Percentiles rank a stretch among this genome's conserved stretches.
These are phyloP conservation scores for Gonioctena quinquepunctata DNA, from an alignment of 1,140 invertebrate species.

Conservation along the genomic window DNA sequence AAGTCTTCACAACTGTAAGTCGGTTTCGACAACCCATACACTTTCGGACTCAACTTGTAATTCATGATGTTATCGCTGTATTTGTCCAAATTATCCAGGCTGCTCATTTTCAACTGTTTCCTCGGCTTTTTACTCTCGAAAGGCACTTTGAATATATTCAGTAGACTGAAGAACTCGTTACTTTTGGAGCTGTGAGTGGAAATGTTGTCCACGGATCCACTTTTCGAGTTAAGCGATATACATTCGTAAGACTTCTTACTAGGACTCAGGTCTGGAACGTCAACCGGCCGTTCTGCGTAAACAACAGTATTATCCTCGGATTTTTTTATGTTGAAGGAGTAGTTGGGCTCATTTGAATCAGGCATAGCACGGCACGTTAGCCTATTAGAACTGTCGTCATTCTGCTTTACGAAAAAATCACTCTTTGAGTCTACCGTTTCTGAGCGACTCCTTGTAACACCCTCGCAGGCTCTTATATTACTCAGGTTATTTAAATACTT, in stretches of 20 bases:
- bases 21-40: slow-evolving; percentile 57
- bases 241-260: slow-evolving; percentile 33
- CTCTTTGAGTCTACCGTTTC: background rate
- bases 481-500: slow-evolving; percentile 41
- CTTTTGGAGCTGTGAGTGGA: slow-evolving; percentile 61
- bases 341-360: slow-evolving; percentile 9
- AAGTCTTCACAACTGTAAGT: slow-evolving; percentile 65
- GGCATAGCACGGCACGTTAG: slow-evolving; percentile 39
- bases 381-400: slow-evolving; percentile 7
- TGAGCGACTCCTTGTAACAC: slow-evolving; percentile 7
- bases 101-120: slow-evolving; percentile 40
- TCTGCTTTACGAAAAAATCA: background rate
- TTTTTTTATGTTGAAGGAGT: slow-evolving; percentile 27
- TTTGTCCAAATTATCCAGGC: slow-evolving; percentile 47
- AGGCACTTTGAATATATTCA: slow-evolving; percentile 48
- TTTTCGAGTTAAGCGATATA: slow-evolving; percentile 29
- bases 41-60: slow-evolving; percentile 64
- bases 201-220: slow-evolving; percentile 58
- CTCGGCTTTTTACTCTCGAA: slow-evolving; percentile 42
- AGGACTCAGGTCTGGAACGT: slow-evolving; percentile 40
- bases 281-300: slow-evolving; percentile 48
- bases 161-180: slow-evolving; percentile 51
- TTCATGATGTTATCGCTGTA: slow-evolving; percentile 29
- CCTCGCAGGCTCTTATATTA: slow-evolving; percentile 46
- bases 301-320: slow-evolving; percentile 27